Evolutionary conservation across 2,797 vertebrate genomes (phyloP), one percentile per base, ranked within the genome.

Genomic region (Siniperca undulata): DNA sequence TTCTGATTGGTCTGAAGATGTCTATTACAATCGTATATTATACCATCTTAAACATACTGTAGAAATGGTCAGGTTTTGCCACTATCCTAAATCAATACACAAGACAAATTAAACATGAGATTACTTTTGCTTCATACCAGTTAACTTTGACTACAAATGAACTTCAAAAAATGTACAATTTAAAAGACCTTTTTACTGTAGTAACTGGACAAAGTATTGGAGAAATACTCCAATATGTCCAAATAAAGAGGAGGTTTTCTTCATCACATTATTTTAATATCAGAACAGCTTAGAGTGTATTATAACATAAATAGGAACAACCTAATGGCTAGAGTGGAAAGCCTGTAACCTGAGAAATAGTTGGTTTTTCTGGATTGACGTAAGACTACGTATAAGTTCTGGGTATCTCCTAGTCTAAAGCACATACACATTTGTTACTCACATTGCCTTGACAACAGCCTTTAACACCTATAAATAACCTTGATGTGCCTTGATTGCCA

Each of bases 401-500:
- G 20, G 17, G 22, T 22, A 68, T 36, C 72, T 66, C 4, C 27
- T 46, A 40, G 30, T 38, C 48, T 62, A n/a, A 70, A 22, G 1
- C 17, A 44, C 7, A 20, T 22, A 38, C 7, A 62, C 46, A 67
- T 70, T 7, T 56, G 7, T 56, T n/a, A 34, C 55, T 77, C 56
- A 58, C 20, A 22, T 27, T 44, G 58, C n/a, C 53, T 69, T 30
- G 9, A n/a, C 48, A 70, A 17, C 61, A 70, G 40, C 42, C 46
- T 69, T 55, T 66, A 77, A 68, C 11, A 20, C 8, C 7, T 65
- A 22, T 50, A 69, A 81, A 60, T 61, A 75, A 42, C 14, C 20
- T 74, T 68, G 16, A 67, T 68, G 38, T 70, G 50, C 16, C 48
- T 70, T 81, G 19, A 52, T 60, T 34, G 62, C 46, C 34, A 53